These are phyloP conservation scores for Phalanger gymnotis DNA, from an alignment of 2,797 vertebrate species.

Conservation along the genomic window DNA sequence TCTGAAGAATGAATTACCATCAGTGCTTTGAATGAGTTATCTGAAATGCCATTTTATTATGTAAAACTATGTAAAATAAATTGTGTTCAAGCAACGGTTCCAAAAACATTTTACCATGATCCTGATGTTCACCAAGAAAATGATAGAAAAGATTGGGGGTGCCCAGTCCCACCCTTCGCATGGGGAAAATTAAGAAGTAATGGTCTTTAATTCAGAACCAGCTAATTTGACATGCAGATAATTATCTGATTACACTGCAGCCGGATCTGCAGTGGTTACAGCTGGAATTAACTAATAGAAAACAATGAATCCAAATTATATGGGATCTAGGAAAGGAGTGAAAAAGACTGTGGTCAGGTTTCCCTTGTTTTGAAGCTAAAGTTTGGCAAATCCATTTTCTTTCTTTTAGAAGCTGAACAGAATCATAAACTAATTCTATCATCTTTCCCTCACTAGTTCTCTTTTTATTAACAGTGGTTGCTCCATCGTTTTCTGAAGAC, in stretches of 20 bases:
- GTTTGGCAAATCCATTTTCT: neutral
- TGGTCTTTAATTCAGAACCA: constrained; percentile 75
- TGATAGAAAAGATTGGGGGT: constrained; percentile 72
- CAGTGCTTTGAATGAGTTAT: constrained; percentile 84
- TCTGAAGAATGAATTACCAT: constrained; percentile 84
- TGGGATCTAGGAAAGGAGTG: constrained; percentile 19
- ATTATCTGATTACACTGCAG: constrained; percentile 75
- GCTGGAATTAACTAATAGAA: constrained; percentile 22
- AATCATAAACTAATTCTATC: constrained; percentile 5
- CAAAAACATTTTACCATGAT: constrained; percentile 84
- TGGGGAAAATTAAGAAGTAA: constrained; percentile 72
- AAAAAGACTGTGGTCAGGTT: neutral
- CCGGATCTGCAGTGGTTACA: constrained; percentile 73
- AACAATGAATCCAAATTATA: constrained; percentile 63
- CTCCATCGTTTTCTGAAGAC: neutral
- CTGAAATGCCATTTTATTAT: constrained; percentile 85
- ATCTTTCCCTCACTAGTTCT: neutral
- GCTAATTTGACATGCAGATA: constrained; percentile 71
- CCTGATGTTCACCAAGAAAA: constrained; percentile 80
- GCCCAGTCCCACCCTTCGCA: constrained; percentile 65
- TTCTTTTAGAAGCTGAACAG: neutral
- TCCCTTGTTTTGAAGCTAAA: neutral
- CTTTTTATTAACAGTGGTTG: neutral
- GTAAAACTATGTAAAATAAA: constrained; percentile 86
- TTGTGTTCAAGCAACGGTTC: constrained; percentile 82